Evolutionary conservation across 2,888 invertebrate genomes (phyloP).

Genomic region (Drosophila nigritarsus): DNA sequence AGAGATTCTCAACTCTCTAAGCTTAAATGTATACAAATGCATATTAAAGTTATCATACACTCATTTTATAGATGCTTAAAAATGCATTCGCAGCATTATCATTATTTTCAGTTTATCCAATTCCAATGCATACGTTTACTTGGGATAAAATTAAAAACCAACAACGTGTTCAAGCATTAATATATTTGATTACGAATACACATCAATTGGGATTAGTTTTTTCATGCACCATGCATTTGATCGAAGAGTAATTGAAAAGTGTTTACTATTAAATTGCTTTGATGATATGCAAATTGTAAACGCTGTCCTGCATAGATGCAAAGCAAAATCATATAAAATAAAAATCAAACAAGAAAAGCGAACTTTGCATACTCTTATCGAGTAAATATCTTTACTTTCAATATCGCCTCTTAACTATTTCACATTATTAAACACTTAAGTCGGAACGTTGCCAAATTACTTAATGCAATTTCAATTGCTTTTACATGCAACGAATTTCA

Average conservation of each 20-base stretch:
- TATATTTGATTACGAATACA: conserved; percentile 37
- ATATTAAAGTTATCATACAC: not conserved
- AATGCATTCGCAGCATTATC: not conserved
- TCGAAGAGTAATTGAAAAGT: conserved; percentile 58
- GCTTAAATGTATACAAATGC: not conserved
- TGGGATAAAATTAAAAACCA: conserved; percentile 68
- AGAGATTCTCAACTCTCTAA: not conserved
- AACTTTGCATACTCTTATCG: not conserved
- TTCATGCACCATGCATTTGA: conserved; percentile 22
- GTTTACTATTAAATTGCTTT: conserved; percentile 55
- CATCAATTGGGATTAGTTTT: conserved; percentile 26
- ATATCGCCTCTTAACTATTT: conserved; percentile 19
- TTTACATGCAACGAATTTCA: conserved; percentile 38
- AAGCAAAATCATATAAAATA: conserved; percentile 28
- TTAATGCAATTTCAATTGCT: conserved; percentile 43
- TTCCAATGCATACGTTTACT: conserved; percentile 52
- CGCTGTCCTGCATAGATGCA: conserved; percentile 47
- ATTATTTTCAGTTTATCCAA: conserved; percentile 3
- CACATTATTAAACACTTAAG: conserved; percentile 33
- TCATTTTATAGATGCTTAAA: not conserved
- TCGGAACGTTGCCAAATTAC: conserved; percentile 41
- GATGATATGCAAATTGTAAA: conserved; percentile 52
- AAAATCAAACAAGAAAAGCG: not conserved
- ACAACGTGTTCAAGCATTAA: conserved; percentile 56
- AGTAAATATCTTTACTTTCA: not conserved